Evolutionary conservation across 1,140 invertebrate genomes (phyloP).

Genomic region (Phymastichus coffea): DNA sequence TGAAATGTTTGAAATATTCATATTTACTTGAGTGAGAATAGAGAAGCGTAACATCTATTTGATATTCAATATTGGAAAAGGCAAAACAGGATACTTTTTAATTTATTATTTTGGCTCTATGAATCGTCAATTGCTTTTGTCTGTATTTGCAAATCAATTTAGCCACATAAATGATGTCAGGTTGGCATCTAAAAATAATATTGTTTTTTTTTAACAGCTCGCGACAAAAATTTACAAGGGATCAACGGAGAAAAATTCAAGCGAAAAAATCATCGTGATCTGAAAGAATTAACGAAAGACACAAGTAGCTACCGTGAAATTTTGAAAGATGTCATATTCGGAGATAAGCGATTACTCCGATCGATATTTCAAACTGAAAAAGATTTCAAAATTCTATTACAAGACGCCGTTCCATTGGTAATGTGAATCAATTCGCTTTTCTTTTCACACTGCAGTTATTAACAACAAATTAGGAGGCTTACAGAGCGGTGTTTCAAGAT

Average conservation of each 20-base stretch:
- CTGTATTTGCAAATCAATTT: too few species aligned
- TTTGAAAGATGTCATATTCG: constrained; percentile 58
- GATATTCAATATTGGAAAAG: too few species aligned
- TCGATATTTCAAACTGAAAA: constrained; percentile 58
- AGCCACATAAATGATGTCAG: too few species aligned
- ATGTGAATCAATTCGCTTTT: too few species aligned
- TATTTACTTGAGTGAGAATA: not conserved
- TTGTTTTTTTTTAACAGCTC: too few species aligned
- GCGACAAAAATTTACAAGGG: constrained; percentile 60
- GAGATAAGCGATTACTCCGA: constrained; percentile 59
- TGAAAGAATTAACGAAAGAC: constrained; percentile 57
- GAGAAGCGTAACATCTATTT: too few species aligned
- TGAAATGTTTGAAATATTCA: not conserved
- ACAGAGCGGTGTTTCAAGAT: constrained; percentile 59
- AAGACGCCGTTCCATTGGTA: constrained; percentile 58
- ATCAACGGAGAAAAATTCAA: constrained; percentile 57
- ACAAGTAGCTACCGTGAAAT: constrained; percentile 59
- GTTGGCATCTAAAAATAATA: too few species aligned
- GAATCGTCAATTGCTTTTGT: too few species aligned
- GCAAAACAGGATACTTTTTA: too few species aligned
- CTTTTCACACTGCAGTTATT: too few species aligned
- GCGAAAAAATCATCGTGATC: constrained; percentile 58
- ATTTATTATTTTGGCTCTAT: too few species aligned
- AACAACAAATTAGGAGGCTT: too few species aligned
- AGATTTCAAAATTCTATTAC: constrained; percentile 60